Evolutionary conservation across 2,113 vertebrate genomes (phyloP), one percentile per base, ranked within the genome.

Genomic region (Elephas maximus): DNA sequence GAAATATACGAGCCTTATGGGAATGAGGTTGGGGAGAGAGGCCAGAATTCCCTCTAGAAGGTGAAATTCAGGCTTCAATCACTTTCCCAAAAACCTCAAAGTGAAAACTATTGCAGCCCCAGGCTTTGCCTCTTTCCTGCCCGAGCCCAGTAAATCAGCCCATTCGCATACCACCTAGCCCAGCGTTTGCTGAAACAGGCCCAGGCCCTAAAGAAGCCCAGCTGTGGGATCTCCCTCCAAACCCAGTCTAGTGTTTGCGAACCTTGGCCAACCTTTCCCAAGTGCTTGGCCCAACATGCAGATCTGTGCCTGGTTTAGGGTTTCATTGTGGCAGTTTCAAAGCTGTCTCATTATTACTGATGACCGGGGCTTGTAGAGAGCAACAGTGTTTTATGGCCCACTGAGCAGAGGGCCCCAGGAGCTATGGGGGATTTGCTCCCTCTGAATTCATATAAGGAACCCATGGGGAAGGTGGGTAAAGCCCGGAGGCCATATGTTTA

Each of bases 311-410:
- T 67, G 85, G 96, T 97, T 98, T 97, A 98, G 96, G 92, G 91
- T 98, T 98, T 98, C 98, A 96, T 67, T 97, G 95, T 98, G 97
- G 96, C 92, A 94, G 92, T 97, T 98, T 97, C 96, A 97, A 98
- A 97, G 94, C 95, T 17, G 67, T 93, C 97, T 98, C 95, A 85
- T 97, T 98, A 96, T 96, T 96, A 81, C 97, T 89, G 94, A 97
- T 90, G 91, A 92, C 92, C 84, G 21, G 84, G 91, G 87, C 83
- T 98, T 95, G 91, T 93, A 44, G 94, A 97, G 95, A 94, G 91
- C 88, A 91, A 80, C 86, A 69, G 90, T 91, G 85, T 97, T 97
- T 98, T 97, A 97, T 96, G 97, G 90, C 90, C 92, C 77, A 65
- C 92, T 60, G 93, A 86, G 96, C 87, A 90, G 93, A 90, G 84